A percentile compares a stretch with the other conserved stretches of the same genome.
Evolutionary conservation across 2,797 vertebrate species (phyloP).

Genomic region (Fistularia commersonii): DNA sequence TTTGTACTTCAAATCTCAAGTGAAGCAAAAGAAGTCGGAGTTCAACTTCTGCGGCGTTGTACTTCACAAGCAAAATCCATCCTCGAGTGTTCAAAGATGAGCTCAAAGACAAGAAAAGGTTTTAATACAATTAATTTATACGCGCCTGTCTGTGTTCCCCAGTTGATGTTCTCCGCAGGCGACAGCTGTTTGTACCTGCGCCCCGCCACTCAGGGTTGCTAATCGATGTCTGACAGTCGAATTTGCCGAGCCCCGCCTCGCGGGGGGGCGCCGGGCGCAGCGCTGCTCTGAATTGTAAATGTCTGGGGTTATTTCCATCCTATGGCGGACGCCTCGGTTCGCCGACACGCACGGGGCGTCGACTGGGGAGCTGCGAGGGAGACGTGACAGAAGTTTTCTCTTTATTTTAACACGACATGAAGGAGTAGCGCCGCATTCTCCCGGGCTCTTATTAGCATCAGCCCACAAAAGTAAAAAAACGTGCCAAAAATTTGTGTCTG

Average conservation of each 20-base stretch:
- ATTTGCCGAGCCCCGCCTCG: conserved; percentile 9
- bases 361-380: neutral
- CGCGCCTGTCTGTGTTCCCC: conserved; percentile 38
- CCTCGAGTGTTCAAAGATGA: conserved; percentile 35
- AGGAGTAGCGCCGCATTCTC: neutral
- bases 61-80: conserved; percentile 25
- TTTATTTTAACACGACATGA: conserved; percentile 5
- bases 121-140: conserved; percentile 52
- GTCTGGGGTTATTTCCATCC: conserved; percentile 12
- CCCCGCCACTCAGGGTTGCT: conserved; percentile 32
- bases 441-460: neutral
- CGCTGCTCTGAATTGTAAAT: conserved; percentile 26
- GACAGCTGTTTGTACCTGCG: conserved; percentile 53
- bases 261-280: conserved; percentile 1
- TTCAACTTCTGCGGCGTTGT: conserved; percentile 15
- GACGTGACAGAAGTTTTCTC: neutral
- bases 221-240: conserved; percentile 53
- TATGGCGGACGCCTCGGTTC: conserved; percentile 7
- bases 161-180: conserved; percentile 43
- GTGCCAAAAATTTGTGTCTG: neutral
- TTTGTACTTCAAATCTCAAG: neutral
- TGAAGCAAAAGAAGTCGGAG: conserved; percentile 1
- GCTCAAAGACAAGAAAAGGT: conserved; percentile 44
- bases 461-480: neutral
- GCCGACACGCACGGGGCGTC: conserved; percentile 6